These are phyloP conservation scores for Gouania willdenowi DNA, from an alignment of 2,797 vertebrate species.

Conservation along the genomic window DNA sequence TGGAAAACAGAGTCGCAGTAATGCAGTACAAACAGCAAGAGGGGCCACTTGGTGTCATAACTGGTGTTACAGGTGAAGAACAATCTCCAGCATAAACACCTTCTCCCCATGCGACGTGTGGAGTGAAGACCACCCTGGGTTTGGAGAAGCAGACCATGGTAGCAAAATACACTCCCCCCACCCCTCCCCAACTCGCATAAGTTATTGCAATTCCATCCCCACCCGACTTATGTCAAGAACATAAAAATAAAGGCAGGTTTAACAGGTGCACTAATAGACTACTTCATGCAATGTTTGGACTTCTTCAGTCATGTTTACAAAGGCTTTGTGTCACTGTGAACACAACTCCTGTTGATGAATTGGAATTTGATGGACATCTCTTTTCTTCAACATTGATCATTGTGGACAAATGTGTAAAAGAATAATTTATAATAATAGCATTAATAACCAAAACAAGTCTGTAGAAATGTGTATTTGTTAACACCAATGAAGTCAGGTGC, in stretches of 20 bases:
- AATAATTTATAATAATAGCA: conserved; percentile 10
- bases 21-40: conserved; percentile 53
- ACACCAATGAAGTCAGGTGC: conserved; percentile 52
- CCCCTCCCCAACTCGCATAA: conserved; percentile 18
- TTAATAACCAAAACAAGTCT: conserved; percentile 25
- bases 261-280: conserved; percentile 71
- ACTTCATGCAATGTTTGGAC: conserved; percentile 69
- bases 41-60: conserved; percentile 36
- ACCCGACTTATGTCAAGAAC: conserved; percentile 50
- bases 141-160: conserved; percentile 29
- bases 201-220: conserved; percentile 61
- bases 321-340: conserved; percentile 56
- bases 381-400: conserved; percentile 38
- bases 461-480: conserved; percentile 42
- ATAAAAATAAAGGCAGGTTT: conserved; percentile 68
- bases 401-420: conserved; percentile 29
- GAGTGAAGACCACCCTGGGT: conserved; percentile 34
- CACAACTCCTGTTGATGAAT: conserved; percentile 40
- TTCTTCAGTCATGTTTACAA: conserved; percentile 66
- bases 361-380: conserved; percentile 40
- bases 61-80: conserved; percentile 37
- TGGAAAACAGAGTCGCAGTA: conserved; percentile 53
- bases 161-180: conserved; percentile 20
- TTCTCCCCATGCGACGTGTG: conserved; percentile 42
- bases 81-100: conserved; percentile 23